A percentile compares a stretch with the other conserved stretches of the same genome.
Evolutionary conservation across 2,888 invertebrate species (phyloP).

Genomic region (Rugalucina vietnamica): DNA sequence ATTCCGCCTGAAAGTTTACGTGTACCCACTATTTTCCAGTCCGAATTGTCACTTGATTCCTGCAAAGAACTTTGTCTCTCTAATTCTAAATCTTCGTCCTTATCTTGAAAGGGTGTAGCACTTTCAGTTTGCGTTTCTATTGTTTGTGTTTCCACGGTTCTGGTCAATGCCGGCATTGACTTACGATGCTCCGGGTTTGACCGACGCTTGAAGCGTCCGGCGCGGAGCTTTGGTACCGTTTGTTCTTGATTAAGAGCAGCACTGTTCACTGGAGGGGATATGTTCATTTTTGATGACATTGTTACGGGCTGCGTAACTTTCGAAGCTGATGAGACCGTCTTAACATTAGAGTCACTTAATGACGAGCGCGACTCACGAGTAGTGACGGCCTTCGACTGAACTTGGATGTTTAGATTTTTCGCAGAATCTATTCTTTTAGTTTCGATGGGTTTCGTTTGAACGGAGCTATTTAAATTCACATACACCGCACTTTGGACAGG

Average conservation of each 20-base stretch:
- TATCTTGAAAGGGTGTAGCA: constrained; percentile 38
- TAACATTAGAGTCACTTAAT: not conserved
- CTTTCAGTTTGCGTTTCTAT: constrained; percentile 63
- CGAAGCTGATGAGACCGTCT: not conserved
- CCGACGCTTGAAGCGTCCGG: constrained; percentile 55
- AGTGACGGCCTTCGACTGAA: constrained; percentile 34
- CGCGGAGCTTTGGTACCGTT: constrained; percentile 3
- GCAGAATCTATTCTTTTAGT: constrained; percentile 23
- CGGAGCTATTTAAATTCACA: constrained; percentile 47
- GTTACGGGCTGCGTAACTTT: constrained; percentile 44
- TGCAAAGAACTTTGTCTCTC: constrained; percentile 34
- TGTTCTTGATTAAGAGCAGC: not conserved
- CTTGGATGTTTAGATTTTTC: constrained; percentile 42
- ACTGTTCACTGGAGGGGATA: not conserved
- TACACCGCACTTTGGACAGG: constrained; percentile 39
- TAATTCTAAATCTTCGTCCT: constrained; percentile 47
- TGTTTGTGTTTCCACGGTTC: constrained; percentile 69
- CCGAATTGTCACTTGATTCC: constrained; percentile 63
- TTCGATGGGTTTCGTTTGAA: not conserved
- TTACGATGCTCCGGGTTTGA: constrained; percentile 64
- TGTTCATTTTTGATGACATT: not conserved
- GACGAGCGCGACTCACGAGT: not conserved
- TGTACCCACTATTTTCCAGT: constrained; percentile 42
- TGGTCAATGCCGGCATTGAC: constrained; percentile 70
- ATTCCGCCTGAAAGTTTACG: constrained; percentile 72